Evolutionary conservation across 2,888 invertebrate genomes (phyloP).

Genomic region (Phania funesta): DNA sequence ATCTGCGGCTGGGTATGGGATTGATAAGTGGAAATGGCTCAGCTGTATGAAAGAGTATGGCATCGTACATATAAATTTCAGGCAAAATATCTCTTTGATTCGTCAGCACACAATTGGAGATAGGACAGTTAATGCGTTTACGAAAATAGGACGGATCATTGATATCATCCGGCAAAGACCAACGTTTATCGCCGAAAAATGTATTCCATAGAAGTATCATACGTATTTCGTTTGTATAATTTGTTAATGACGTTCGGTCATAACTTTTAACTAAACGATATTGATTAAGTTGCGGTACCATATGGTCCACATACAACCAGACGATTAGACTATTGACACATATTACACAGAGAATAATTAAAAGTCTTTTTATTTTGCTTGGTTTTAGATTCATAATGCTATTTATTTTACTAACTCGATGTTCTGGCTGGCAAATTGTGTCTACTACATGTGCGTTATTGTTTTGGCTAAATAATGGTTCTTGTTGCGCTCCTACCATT

Average conservation of each 20-base stretch:
- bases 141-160: constrained; percentile 73
- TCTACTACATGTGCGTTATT: background rate
- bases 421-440: background rate
- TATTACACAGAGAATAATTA: constrained; percentile 32
- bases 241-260: background rate
- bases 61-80: constrained; percentile 80
- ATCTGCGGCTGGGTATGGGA: constrained; percentile 78
- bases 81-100: constrained; percentile 76
- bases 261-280: constrained; percentile 71
- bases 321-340: constrained; percentile 81
- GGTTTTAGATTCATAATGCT: constrained; percentile 11
- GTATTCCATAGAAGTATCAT: constrained; percentile 77
- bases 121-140: constrained; percentile 75
- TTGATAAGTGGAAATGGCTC: constrained; percentile 76
- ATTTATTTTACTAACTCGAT: background rate
- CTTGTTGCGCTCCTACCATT: constrained; percentile 30
- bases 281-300: constrained; percentile 74
- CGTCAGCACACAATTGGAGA: constrained; percentile 81
- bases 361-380: constrained; percentile 37
- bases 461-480: constrained; percentile 43
- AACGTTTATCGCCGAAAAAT: constrained; percentile 75
- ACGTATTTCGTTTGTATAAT: constrained; percentile 57
- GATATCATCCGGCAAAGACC: constrained; percentile 74
- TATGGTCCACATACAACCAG: constrained; percentile 68
- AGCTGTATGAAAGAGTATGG: constrained; percentile 82